Evolutionary conservation across 2,888 invertebrate genomes (phyloP).

Genomic region (Norana najaformis): DNA sequence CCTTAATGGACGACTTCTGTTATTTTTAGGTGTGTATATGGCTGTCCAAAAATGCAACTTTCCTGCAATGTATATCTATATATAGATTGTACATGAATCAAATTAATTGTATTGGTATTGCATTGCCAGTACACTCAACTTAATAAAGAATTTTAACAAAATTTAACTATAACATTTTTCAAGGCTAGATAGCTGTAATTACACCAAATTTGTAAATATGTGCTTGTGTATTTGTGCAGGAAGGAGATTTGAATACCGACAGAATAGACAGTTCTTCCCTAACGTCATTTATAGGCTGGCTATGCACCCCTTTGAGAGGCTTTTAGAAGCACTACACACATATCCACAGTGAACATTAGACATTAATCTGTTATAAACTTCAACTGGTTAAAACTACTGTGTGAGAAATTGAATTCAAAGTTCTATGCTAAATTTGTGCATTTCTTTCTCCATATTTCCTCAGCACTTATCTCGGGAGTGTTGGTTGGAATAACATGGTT

Average conservation of each 20-base stretch:
- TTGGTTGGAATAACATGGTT: slow-evolving; percentile 22
- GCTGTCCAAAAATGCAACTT: too few species aligned
- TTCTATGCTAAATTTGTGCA: neutral
- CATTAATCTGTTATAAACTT: slow-evolving; percentile 3
- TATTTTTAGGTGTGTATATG: too few species aligned
- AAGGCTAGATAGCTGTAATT: slow-evolving; percentile 4
- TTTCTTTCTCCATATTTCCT: neutral
- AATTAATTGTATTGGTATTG: too few species aligned
- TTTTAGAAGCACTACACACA: neutral
- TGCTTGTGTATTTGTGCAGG: neutral
- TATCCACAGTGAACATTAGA: neutral
- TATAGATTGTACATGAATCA: too few species aligned
- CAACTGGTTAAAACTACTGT: neutral
- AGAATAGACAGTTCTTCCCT: neutral
- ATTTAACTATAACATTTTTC: neutral
- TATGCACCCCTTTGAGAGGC: neutral
- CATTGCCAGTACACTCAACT: neutral
- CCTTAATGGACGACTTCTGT: too few species aligned
- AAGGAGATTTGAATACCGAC: neutral
- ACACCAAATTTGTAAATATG: neutral
- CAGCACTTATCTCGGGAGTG: slow-evolving; percentile 23
- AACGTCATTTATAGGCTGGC: neutral
- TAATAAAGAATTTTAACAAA: neutral
- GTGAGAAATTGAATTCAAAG: neutral
- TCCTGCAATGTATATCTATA: too few species aligned